Evolutionary conservation across 2,797 vertebrate genomes (phyloP), one percentile per base, ranked within the genome.

Genomic region (Sebastolobus altivelis): DNA sequence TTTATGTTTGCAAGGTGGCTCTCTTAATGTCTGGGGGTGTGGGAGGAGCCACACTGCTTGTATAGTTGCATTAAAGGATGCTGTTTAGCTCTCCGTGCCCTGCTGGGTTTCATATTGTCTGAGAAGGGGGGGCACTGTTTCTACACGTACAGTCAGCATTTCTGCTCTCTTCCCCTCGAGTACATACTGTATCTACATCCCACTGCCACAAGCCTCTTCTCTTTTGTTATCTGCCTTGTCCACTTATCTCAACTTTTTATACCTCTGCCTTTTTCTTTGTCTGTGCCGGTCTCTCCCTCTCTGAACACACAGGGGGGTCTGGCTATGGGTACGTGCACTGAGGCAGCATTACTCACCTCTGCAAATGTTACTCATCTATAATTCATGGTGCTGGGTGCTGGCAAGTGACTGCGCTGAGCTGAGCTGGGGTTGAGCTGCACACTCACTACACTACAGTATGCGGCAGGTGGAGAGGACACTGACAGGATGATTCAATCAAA

Each of bases 361-460:
- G 91, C 77, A 87, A 93, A 91, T 89, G 89, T 88, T 87, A 77
- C 87, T 94, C 84, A 94, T 96, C 89, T 93, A 95, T 95, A 94
- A 95, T 95, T 95, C 91, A 95, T 94, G 54, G 38, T 78, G 66
- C 77, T 77, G 75, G 82, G 74, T 91, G 72, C 86, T 88, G 87
- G 88, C 80, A 88, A 87, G 89, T 78, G 85, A 87, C 90, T 92
- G 89, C 86, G 88, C 85, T 88, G 89, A 89, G 88, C 89, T 90
- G 75, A 37, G 31, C 31, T 31, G 31, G 75, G 86, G 81, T 77
- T 74, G 78, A 85, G 75, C 89, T 81, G 84, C 78, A 91, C 70
- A 80, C 80, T 75, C 77, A 46, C 68, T 83, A 84, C 85, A 84
- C 58, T 77, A 67, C 80, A 89, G 62, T 62, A 87, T 92, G 83